Base-by-base conservation (phyloP, 23 tunicate species). In the Clavelina lepadiformis region DNA sequence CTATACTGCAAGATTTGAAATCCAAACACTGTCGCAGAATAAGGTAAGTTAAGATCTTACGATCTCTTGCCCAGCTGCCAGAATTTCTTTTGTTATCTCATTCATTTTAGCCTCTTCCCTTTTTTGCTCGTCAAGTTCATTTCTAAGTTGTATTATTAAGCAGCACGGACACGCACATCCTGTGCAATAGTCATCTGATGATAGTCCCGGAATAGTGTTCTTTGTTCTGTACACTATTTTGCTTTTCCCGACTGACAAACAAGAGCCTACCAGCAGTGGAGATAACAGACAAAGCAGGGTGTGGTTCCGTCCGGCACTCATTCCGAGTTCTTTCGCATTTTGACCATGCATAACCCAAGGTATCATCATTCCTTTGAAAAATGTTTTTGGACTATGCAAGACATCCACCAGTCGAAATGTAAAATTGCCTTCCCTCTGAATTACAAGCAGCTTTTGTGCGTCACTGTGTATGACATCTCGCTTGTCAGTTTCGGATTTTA, bases 81-180 rank as follows among this genome's bases (percentile, higher is more conserved):
- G n/a, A n/a, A n/a, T n/a, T n/a, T n/a, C n/a, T n/a, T n/a, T n/a
- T n/a, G n/a, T n/a, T n/a, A n/a, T n/a, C n/a, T n/a, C n/a, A n/a
- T n/a, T n/a, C n/a, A n/a, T n/a, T n/a, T n/a, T n/a, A n/a, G n/a
- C n/a, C n/a, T n/a, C n/a, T n/a, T n/a, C n/a, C n/a, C n/a, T n/a
- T n/a, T 63, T 63, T 8, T 63, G 51, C 38, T 46, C 72, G 24
- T 66, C 36, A n/a, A 66, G 7, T 25, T 66, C 56, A 46, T 86
- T 86, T n/a, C 76, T 70, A 33, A 86, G 54, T 58, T 86, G 95
- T 5, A 33, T 47, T 0, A 86, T 77, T 8, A 78, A 52, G 52
- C 79, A 77, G 46, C 95, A 86, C 2, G 95, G 95, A 36, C 36
- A 66, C 51, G 65, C 46, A 46, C 95, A 86, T 1, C 80, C 77